Evolutionary conservation across 2,888 invertebrate genomes (phyloP).

Genomic region (Lacanobia oleracea): DNA sequence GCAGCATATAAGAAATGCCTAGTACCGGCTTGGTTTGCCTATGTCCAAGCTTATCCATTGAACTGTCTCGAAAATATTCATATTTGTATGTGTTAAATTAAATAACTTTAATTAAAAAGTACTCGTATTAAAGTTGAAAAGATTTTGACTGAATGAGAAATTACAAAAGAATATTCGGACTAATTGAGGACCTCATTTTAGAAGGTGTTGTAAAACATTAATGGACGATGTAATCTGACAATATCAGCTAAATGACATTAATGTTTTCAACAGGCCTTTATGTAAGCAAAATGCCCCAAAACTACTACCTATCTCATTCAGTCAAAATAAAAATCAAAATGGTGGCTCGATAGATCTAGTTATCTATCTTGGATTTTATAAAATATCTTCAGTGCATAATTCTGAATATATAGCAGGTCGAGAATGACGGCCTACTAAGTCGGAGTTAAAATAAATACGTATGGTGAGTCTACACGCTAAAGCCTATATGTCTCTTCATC

Average conservation of each 20-base stretch:
- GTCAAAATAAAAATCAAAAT: constrained; percentile 1
- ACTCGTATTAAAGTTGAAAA: too few relatives aligned
- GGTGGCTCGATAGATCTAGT: constrained; percentile 12
- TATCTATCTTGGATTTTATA: constrained; percentile 24
- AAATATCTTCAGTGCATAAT: neutral
- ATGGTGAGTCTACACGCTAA: too few relatives aligned
- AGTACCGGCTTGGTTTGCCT: too few relatives aligned
- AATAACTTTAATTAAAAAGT: constrained; percentile 11
- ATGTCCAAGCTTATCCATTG: too few relatives aligned
- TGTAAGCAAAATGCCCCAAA: neutral
- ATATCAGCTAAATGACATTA: too few relatives aligned
- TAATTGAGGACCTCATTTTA: neutral
- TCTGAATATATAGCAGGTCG: too few relatives aligned
- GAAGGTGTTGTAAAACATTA: neutral
- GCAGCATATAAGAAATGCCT: too few relatives aligned
- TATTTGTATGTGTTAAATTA: constrained; percentile 35
- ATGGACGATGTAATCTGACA: too few relatives aligned
- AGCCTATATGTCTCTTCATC: too few relatives aligned
- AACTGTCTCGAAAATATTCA: neutral
- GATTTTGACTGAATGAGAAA: constrained; percentile 22
- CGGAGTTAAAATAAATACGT: too few relatives aligned
- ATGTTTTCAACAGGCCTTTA: neutral
- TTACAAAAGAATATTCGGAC: neutral
- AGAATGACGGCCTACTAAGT: too few relatives aligned
- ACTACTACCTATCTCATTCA: constrained; percentile 21